Percentiles rank a stretch among this genome's conserved stretches.
These are phyloP conservation scores for Epinephelus lanceolatus DNA, from an alignment of 2,113 vertebrate species.

Conservation along the genomic window DNA sequence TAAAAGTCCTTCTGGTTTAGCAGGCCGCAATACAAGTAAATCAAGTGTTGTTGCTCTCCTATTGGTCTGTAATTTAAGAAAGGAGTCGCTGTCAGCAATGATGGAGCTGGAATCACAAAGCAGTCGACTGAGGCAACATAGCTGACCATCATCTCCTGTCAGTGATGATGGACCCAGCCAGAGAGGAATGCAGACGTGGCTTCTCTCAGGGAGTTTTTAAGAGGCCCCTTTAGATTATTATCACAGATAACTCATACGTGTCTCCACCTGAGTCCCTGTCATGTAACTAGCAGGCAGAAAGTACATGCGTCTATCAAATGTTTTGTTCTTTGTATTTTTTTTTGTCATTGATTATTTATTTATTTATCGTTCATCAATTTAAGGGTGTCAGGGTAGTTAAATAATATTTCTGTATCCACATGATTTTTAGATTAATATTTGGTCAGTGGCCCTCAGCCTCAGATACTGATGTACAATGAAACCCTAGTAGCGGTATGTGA, in stretches of 20 bases:
- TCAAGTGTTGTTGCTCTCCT: not conserved
- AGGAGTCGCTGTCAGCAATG: not conserved
- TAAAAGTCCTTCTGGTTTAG: not conserved
- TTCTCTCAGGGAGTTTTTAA: not conserved
- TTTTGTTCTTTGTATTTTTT: too few species aligned
- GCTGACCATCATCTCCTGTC: not conserved
- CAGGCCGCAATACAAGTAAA: not conserved
- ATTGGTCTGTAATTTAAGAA: not conserved
- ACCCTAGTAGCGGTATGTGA: too few species aligned
- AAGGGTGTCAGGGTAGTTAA: not conserved
- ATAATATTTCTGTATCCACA: not conserved
- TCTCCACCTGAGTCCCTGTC: not conserved
- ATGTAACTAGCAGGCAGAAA: not conserved
- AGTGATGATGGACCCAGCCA: not conserved
- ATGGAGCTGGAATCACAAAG: not conserved
- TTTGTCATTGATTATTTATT: too few species aligned
- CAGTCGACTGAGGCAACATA: not conserved
- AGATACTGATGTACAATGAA: too few species aligned
- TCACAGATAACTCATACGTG: not conserved
- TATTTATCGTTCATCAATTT: too few species aligned
- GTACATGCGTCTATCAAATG: too few species aligned
- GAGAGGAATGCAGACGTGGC: not conserved
- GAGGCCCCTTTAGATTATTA: conserved; percentile 9
- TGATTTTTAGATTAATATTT: too few species aligned
- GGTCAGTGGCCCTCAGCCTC: too few species aligned